phyloP scores from a whole-genome alignment of 2,888 invertebrate species.

The Folsomia candida region DNA sequence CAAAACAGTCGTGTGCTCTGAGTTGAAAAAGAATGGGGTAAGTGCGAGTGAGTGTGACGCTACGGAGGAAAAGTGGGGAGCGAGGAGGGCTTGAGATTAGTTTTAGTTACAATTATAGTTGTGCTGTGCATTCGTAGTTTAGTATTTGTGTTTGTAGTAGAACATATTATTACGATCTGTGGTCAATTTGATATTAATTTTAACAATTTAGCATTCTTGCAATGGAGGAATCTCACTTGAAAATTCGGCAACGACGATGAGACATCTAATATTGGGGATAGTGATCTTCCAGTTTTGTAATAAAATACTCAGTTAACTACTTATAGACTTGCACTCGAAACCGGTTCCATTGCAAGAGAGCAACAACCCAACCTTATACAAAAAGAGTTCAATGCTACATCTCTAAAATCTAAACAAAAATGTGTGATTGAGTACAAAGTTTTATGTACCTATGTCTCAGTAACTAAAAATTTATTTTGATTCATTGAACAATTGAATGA shows the following conservation, averaged over 20 bases:
- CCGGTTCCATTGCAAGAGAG: constrained; percentile 1
- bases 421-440: too few relatives aligned
- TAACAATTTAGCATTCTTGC: constrained; percentile 1
- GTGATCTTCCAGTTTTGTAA: background rate
- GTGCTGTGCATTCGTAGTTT: background rate
- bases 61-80: constrained; percentile 32
- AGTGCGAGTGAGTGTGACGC: constrained; percentile 26
- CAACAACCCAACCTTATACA: constrained; percentile 6
- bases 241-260: background rate
- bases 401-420: too few relatives aligned
- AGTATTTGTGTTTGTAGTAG: too few relatives aligned
- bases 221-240: background rate
- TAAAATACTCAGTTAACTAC: background rate
- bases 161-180: background rate
- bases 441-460: too few relatives aligned
- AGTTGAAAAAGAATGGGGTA: constrained; percentile 23
- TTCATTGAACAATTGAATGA: too few relatives aligned
- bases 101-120: background rate
- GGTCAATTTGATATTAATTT: background rate
- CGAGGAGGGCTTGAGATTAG: constrained; percentile 22
- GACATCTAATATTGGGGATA: background rate
- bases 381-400: too few relatives aligned
- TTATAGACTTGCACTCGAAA: too few relatives aligned
- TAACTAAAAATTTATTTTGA: too few relatives aligned
- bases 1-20: constrained; percentile 31